These are phyloP conservation scores for Agrochola litura DNA, from an alignment of 2,888 invertebrate species.

Conservation along the genomic window DNA sequence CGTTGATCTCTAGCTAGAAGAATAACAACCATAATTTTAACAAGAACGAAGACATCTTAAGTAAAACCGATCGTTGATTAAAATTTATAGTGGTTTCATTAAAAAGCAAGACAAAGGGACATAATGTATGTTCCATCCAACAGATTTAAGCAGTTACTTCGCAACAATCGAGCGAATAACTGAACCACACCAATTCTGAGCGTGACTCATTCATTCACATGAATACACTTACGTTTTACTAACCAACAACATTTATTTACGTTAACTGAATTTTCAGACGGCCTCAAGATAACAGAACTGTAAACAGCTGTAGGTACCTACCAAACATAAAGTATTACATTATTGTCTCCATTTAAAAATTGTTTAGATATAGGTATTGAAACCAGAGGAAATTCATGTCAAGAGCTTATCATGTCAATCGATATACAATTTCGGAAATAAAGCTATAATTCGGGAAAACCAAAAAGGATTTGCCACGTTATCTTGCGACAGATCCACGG, in stretches of 20 bases:
- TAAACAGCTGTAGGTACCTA: constrained; percentile 30
- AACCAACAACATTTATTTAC: constrained; percentile 80
- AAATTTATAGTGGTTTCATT: constrained; percentile 11
- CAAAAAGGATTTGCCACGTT: constrained; percentile 46
- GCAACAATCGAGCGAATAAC: constrained; percentile 80
- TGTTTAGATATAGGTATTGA: background rate
- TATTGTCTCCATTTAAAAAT: constrained; percentile 5
- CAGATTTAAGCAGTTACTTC: constrained; percentile 45
- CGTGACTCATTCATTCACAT: constrained; percentile 88
- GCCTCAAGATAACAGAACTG: constrained; percentile 49
- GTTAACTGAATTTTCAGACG: constrained; percentile 72
- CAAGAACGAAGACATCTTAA: background rate
- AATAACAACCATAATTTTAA: constrained; percentile 8
- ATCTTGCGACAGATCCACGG: constrained; percentile 81
- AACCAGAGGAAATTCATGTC: background rate
- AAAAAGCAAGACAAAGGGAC: constrained; percentile 28
- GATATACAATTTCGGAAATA: background rate
- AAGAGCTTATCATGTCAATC: constrained; percentile 9
- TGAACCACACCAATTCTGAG: constrained; percentile 84
- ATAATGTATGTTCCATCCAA: constrained; percentile 22
- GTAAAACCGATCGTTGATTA: constrained; percentile 19
- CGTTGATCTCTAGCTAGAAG: background rate
- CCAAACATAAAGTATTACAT: background rate
- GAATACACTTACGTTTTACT: constrained; percentile 81
- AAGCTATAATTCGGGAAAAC: constrained; percentile 1